Conservation (phyloP, 1,140 invertebrate species). For the Camponotus pennsylvanicus region DNA sequence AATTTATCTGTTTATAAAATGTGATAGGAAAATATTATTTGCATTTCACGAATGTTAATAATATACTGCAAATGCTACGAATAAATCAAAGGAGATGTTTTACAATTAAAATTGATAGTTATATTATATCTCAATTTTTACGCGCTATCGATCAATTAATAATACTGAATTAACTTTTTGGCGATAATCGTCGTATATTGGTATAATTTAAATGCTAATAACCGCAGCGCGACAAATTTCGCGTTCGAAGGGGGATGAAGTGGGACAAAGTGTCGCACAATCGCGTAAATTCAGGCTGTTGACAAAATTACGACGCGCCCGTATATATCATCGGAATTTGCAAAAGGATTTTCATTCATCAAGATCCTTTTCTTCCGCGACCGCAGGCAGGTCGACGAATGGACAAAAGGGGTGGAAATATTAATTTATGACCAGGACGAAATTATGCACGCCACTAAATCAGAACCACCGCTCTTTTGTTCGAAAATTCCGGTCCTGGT, state of each 20-base stretch:
- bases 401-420: conserved; percentile 65
- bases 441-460: conserved; percentile 69
- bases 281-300: conserved; percentile 42
- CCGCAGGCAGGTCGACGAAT: conserved; percentile 23
- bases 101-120: conserved; percentile 24
- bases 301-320: conserved; percentile 11
- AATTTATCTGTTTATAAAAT: not conserved
- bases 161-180: conserved; percentile 26
- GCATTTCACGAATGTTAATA: not conserved
- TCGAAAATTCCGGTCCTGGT: conserved; percentile 42
- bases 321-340: conserved; percentile 34
- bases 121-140: conserved; percentile 13
- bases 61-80: not conserved
- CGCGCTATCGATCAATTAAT: conserved; percentile 6
- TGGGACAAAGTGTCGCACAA: not conserved
- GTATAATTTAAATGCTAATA: conserved; percentile 45
- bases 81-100: conserved; percentile 26
- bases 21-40: not conserved
- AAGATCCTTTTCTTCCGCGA: conserved; percentile 63
- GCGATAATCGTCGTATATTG: not conserved
- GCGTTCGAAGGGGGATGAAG: not conserved
- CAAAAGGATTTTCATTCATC: conserved; percentile 67
- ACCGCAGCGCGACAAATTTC: conserved; percentile 16
- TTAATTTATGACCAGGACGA: conserved; percentile 69
- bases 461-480: conserved; percentile 63